These are phyloP conservation scores for Euwallacea fornicatus DNA, from an alignment of 1,140 invertebrate genomes.

Conservation along the genomic window DNA sequence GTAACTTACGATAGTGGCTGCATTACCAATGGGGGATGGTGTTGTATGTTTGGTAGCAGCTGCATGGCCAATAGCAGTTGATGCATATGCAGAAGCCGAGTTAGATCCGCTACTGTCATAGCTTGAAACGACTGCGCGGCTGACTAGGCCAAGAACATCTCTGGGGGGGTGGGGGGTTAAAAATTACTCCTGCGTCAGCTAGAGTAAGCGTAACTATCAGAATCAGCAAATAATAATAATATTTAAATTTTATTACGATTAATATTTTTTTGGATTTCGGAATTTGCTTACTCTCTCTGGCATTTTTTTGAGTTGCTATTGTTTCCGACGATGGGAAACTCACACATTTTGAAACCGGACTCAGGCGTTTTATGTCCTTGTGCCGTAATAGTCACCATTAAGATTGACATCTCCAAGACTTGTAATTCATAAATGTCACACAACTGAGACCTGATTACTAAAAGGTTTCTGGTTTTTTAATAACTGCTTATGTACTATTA, in stretches of 20 bases:
- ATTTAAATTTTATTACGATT: not conserved
- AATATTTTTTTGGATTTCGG: not conserved
- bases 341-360: not conserved
- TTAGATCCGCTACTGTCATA: not conserved
- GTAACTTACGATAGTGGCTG: no score
- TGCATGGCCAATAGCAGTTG: no score
- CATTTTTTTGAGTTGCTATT: not conserved
- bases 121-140: not conserved
- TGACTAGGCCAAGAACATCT: not conserved
- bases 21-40: no score
- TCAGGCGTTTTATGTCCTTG: no score
- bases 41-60: no score
- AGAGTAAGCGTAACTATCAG: not conserved
- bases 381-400: no score
- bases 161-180: not conserved
- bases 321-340: not conserved
- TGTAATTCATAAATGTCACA: no score
- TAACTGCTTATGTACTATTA: no score
- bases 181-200: not conserved
- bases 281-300: not conserved
- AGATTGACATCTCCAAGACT: no score
- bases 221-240: not conserved
- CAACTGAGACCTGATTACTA: no score
- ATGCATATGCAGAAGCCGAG: not conserved
- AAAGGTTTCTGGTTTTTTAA: no score